phyloP scores from a whole-genome alignment of 2,888 invertebrate species.

The Diploptera punctata region DNA sequence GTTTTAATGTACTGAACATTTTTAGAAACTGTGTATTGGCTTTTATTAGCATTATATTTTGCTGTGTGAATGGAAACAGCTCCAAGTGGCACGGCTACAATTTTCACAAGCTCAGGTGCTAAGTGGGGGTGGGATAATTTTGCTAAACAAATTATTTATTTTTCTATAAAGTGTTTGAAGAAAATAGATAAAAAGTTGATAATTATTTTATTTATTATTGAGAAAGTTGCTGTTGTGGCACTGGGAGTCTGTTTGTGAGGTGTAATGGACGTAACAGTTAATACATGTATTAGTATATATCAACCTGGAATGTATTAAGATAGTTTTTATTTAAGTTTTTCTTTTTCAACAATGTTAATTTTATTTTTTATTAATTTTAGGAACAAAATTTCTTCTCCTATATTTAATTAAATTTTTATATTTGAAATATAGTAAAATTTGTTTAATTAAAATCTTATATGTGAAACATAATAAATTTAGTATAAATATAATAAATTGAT shows the following conservation, averaged over 20 bases:
- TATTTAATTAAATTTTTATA: not conserved
- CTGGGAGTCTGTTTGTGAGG: not conserved
- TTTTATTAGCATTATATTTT: not conserved
- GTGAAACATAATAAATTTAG: too few relatives aligned
- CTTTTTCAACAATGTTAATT: too few relatives aligned
- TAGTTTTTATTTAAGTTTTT: too few relatives aligned
- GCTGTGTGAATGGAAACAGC: not conserved
- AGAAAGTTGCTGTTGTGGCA: constrained; percentile 38
- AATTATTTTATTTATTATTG: constrained; percentile 35
- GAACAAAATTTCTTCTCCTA: not conserved
- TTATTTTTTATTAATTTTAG: not conserved
- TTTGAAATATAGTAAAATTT: not conserved
- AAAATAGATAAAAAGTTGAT: constrained; percentile 25
- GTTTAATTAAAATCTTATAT: too few relatives aligned
- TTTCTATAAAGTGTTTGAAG: constrained; percentile 35
- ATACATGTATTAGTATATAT: too few relatives aligned
- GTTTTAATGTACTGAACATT: too few relatives aligned
- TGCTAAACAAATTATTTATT: constrained; percentile 38
- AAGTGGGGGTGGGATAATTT: not conserved
- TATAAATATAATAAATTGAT: too few relatives aligned
- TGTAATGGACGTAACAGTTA: not conserved
- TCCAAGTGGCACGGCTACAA: not conserved
- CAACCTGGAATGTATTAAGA: too few relatives aligned
- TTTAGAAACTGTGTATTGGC: not conserved
- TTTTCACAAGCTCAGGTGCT: constrained; percentile 36